These are phyloP conservation scores for Zeus faber DNA, from an alignment of 2,113 vertebrate species.

Conservation along the genomic window DNA sequence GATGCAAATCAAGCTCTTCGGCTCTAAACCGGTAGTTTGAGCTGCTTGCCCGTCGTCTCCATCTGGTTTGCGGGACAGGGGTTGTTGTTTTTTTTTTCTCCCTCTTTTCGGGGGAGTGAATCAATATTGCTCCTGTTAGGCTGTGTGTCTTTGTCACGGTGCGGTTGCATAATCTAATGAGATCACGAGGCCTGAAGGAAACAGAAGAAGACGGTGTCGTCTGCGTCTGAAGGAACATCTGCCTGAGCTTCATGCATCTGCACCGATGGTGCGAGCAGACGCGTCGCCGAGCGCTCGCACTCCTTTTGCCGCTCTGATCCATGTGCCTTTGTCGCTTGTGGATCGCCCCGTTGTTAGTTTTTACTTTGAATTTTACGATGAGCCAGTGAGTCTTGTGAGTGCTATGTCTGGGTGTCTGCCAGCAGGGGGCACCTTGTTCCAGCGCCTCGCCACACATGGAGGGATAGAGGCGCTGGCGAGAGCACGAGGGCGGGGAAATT, in stretches of 20 bases:
- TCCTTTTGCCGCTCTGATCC: constrained; percentile 20
- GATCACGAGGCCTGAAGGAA: constrained; percentile 64
- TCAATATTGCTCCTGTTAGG: constrained; percentile 45
- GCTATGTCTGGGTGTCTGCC: constrained; percentile 56
- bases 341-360: too few species aligned
- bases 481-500: constrained; percentile 24
- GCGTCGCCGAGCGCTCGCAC: neutral
- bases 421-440: constrained; percentile 59
- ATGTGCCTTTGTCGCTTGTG: constrained; percentile 26
- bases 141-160: constrained; percentile 60
- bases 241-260: constrained; percentile 17
- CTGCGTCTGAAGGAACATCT: constrained; percentile 53
- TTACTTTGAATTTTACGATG: too few species aligned
- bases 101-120: constrained; percentile 32
- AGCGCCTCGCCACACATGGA: constrained; percentile 40
- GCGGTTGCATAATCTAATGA: constrained; percentile 67
- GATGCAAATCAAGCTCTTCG: too few species aligned
- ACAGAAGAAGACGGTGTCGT: constrained; percentile 58
- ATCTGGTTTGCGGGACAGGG: too few species aligned
- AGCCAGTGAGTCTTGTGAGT: too few species aligned
- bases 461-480: constrained; percentile 38
- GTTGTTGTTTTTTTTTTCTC: neutral
- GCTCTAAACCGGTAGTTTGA: constrained; percentile 22
- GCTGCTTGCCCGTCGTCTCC: neutral
- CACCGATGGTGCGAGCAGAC: neutral